Evolutionary conservation across 1,140 invertebrate genomes (phyloP), one percentile per base, ranked within the genome.

Genomic region (Drosophila funebris): DNA sequence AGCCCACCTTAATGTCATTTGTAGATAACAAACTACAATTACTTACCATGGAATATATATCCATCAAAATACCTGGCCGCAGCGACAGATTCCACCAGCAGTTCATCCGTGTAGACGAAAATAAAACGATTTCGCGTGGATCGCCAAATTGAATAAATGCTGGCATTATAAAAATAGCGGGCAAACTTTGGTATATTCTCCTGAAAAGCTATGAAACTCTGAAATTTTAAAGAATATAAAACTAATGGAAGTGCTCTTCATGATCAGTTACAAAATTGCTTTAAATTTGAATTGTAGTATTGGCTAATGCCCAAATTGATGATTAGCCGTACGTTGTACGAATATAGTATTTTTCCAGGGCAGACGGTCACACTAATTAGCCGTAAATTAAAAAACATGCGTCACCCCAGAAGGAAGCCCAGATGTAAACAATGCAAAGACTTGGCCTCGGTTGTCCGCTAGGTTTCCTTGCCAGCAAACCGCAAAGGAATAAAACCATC

Each of bases 201-300:
- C 44, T 91, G 82, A 46, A 91, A 91, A 0, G 27, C 82, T 43
- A 91, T 41, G 16, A 90, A 91, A 0, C 50, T 60, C 90, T 90
- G 20, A 39, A 41, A 13, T 22, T 27, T 16, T 3, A 11, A 27
- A n/a, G 13, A 16, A 37, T 5, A 22, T 37, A 53, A 44, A n/a
- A n/a, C n/a, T n/a, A n/a, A n/a, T n/a, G n/a, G n/a, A n/a, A n/a
- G n/a, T n/a, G n/a, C n/a, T n/a, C n/a, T n/a, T 6, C 6, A 13
- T 36, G 43, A 27, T 36, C 16, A 8, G n/a, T 46, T 24, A n/a
- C n/a, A 16, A 37, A 20, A 29, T 27, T 53, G 31, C 14, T 31
- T 60, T 14, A 60, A 33, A 7, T 11, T 1, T 33, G 11, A 16
- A 11, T 20, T 31, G 4, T 1, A 46, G 20, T 46, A 11, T 22